Evolutionary conservation across 1,140 invertebrate genomes (phyloP), one percentile per base, ranked within the genome.

Genomic region (Papilio xuthus): DNA sequence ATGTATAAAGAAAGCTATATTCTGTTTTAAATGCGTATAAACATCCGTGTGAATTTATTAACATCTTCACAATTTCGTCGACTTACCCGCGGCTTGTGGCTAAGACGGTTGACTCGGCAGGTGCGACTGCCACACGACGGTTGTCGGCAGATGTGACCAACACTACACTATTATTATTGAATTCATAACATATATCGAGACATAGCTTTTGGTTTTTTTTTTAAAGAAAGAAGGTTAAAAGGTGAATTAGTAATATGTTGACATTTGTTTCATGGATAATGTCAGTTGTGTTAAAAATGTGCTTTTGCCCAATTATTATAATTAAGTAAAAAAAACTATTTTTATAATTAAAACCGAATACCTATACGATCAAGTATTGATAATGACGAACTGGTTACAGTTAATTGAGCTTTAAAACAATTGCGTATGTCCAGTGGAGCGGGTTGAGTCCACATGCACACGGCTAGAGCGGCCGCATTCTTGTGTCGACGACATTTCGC

Each of bases 401-500:
- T 75, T 75, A 53, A 75, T 75, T 56, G 28, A 76, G n/a, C 53
- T 41, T 63, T 12, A n/a, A 56, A 42, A 47, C 56, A 63, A 63
- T 76, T 20, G 73, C 37, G 2, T n/a, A 41, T 60, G 28, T 20
- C 53, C 74, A 63, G 20, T 73, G 15, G 32, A 23, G 37, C n/a
- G 32, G 37, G 18, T 20, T n/a, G 28, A n/a, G 73, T 60, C 73
- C 42, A 90, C n/a, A 85, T 90, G 88, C 82, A 84, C 84, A 80
- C 84, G 79, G 60, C 82, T 83, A 84, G 81, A 86, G 80, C 83
- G 86, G 85, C 82, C 83, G 85, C 82, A 82, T 86, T 84, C 80
- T 82, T 85, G 80, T 84, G 79, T 82, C 84, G 84, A 85, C 88
- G 85, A 82, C 82, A 81, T 87, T 88, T 88, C 83, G 89, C 90